These are phyloP conservation scores for Microtus ochrogaster DNA, from an alignment of 2,113 vertebrate species.

Conservation along the genomic window DNA sequence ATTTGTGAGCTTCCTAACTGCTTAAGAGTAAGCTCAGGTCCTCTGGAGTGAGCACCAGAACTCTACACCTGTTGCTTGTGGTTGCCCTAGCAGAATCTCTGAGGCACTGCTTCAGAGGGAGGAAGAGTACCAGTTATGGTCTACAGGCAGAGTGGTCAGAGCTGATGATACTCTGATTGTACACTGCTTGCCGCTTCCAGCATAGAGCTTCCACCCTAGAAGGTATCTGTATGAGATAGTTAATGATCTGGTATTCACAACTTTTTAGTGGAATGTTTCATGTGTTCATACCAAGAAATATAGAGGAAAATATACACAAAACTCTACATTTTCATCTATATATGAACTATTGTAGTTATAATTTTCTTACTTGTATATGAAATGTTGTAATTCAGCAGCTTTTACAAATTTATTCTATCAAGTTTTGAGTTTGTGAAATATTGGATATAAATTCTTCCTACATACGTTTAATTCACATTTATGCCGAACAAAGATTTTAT, in stretches of 20 bases:
- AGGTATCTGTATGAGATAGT: not conserved
- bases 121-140: not conserved
- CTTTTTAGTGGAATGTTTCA: not conserved
- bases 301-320: not conserved
- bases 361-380: not conserved
- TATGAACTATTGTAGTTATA: not conserved
- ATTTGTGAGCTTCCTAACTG: not conserved
- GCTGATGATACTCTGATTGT: not conserved
- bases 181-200: not conserved
- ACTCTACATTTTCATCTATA: not conserved
- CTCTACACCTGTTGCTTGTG: not conserved
- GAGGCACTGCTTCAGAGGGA: not conserved
- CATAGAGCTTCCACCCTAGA: rapidly evolving
- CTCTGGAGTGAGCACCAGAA: not conserved
- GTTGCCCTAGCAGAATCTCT: not conserved
- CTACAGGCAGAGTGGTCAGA: not conserved
- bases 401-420: not conserved
- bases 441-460: not conserved
- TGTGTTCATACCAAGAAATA: not conserved
- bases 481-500: not conserved
- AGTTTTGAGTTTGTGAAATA: not conserved
- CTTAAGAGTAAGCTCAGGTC: not conserved
- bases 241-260: not conserved
- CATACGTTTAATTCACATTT: not conserved
- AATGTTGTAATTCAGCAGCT: not conserved